Conservation (phyloP, 2,113 vertebrate species). For the Esox niger region DNA sequence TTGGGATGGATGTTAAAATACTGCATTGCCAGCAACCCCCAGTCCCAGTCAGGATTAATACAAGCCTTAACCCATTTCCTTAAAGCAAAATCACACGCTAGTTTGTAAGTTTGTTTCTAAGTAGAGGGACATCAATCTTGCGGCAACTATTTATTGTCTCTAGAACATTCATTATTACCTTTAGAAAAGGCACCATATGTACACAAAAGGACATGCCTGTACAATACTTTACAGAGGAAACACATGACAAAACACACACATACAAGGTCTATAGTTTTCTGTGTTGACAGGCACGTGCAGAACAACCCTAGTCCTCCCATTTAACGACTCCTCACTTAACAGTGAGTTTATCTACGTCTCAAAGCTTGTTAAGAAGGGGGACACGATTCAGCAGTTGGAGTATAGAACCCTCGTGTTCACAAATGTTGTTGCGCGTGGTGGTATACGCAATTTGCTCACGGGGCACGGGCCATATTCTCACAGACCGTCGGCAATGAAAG, state of each 20-base stretch:
- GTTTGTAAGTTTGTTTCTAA: not conserved
- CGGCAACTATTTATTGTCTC: constrained; percentile 21
- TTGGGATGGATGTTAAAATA: too few relatives aligned
- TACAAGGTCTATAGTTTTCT: not conserved
- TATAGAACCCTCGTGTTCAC: too few relatives aligned
- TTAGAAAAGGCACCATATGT: constrained; percentile 40
- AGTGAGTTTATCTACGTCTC: not conserved
- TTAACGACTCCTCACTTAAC: not conserved
- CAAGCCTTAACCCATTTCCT: not conserved
- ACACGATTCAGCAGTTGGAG: not conserved
- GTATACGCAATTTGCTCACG: too few relatives aligned
- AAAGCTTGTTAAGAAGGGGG: not conserved
- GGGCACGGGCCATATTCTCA: too few relatives aligned
- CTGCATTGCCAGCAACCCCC: not conserved
- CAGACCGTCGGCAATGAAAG: too few relatives aligned
- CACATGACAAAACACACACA: constrained; percentile 23
- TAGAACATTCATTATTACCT: constrained; percentile 22
- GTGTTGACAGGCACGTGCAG: not conserved
- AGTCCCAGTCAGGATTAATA: too few relatives aligned
- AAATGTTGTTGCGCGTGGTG: too few relatives aligned
- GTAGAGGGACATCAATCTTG: not conserved
- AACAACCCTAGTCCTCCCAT: not conserved
- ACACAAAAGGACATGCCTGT: constrained; percentile 17
- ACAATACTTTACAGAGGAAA: constrained; percentile 24
- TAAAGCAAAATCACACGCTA: not conserved